Percentiles rank a stretch among this genome's conserved stretches.
These are phyloP conservation scores for Aphyosemion australe DNA, from an alignment of 2,113 vertebrate genomes.

Conservation along the genomic window DNA sequence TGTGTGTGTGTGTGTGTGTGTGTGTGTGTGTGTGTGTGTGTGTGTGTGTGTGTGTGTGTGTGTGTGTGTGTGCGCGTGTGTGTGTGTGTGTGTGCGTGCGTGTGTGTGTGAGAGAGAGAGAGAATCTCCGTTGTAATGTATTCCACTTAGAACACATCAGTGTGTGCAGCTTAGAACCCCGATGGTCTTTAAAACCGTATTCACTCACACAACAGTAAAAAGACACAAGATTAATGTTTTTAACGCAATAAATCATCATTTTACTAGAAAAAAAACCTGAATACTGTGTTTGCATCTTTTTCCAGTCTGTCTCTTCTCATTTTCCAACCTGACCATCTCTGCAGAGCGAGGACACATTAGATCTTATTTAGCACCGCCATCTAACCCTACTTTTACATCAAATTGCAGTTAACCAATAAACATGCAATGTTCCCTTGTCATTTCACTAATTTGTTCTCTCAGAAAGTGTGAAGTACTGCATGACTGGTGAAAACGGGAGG, in stretches of 20 bases:
- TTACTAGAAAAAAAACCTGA: not conserved
- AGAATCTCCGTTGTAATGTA: slow-evolving; percentile 10
- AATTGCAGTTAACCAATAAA: slow-evolving; percentile 7
- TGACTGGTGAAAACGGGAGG: not conserved
- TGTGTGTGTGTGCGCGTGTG: no score
- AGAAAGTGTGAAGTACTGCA: not conserved
- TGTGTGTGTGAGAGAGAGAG: no score
- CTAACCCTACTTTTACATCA: not conserved
- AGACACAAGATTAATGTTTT: no score
- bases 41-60: no score
- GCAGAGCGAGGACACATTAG: not conserved
- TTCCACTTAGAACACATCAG: no score
- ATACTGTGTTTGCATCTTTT: slow-evolving; percentile 5
- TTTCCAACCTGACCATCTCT: no score
- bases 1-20: slow-evolving; percentile 18
- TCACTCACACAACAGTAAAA: not conserved
- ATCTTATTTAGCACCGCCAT: not conserved
- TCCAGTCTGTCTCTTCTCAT: not conserved
- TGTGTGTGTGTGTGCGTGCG: no score
- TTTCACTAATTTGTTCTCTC: not conserved
- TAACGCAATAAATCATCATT: not conserved
- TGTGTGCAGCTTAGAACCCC: not conserved
- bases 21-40: not conserved
- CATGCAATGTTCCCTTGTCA: slow-evolving; percentile 1
- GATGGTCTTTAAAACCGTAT: not conserved